phyloP scores from a whole-genome alignment of 2,888 invertebrate genomes.

The Automeris io region DNA sequence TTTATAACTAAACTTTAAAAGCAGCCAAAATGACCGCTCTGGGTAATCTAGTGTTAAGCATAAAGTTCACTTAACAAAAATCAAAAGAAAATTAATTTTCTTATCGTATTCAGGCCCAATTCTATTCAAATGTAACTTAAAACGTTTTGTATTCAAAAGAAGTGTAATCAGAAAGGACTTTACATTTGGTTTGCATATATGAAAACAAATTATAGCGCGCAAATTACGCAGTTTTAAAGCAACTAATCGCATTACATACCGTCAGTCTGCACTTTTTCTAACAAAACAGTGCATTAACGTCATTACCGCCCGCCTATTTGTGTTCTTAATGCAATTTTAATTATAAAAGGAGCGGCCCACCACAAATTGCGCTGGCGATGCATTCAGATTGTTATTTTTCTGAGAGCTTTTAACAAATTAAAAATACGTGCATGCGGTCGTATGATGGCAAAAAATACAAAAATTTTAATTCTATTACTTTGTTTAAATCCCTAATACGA shows the following conservation, averaged over 20 bases:
- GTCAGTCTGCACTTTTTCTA: conserved; percentile 52
- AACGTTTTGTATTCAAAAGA: neutral
- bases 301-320: conserved; percentile 55
- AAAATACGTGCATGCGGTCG: conserved; percentile 27
- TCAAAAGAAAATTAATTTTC: too few relatives aligned
- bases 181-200: neutral
- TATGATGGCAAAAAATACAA: too few relatives aligned
- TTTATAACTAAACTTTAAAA: too few relatives aligned
- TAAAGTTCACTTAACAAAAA: too few relatives aligned
- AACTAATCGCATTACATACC: conserved; percentile 40
- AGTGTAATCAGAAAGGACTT: neutral
- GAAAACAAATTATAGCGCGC: conserved; percentile 10
- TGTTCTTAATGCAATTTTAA: conserved; percentile 74
- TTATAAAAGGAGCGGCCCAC: conserved; percentile 65
- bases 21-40: too few relatives aligned
- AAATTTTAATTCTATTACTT: too few relatives aligned
- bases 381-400: conserved; percentile 72
- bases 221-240: conserved; percentile 41
- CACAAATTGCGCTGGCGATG: conserved; percentile 52
- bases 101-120: too few relatives aligned
- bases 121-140: too few relatives aligned
- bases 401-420: conserved; percentile 70
- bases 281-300: conserved; percentile 57
- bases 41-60: too few relatives aligned
- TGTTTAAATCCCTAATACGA: too few relatives aligned